Evolutionary conservation across 2,888 invertebrate species (phyloP), one percentile per base, ranked within the genome.

Genomic region (Synanthedon formicaeformis): DNA sequence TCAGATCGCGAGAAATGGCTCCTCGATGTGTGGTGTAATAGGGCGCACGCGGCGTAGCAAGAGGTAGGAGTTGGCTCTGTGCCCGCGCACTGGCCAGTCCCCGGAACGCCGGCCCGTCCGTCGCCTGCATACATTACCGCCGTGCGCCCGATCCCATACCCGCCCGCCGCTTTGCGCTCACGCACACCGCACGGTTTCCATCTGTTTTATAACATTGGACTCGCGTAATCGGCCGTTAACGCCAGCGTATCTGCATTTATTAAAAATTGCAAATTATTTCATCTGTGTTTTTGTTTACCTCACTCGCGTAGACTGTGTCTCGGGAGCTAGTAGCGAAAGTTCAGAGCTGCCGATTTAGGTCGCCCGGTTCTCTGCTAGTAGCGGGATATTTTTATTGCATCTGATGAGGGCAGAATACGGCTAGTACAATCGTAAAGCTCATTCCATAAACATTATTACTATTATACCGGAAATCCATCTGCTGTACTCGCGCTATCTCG

Each of bases 321-420:
- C 60, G 65, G 66, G 62, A 67, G 65, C 65, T 66, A 65, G 73
- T 69, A 63, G 67, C 70, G 69, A 71, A 27, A 34, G 65, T 69
- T 63, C 64, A 63, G 64, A 73, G 73, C 74, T 63, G 75, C 74
- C 69, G 78, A 87, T 83, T 74, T 85, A 83, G 86, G 86, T 87
- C 86, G 84, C 85, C 86, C 86, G 86, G 86, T 75, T 78, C 80
- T 69, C 75, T 71, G 77, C 79, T 80, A 76, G 81, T 80, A 80
- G 81, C 75, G 82, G 76, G 85, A 82, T 87, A 87, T 87, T 87
- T 87, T 86, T 86, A 86, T 83, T 81, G 73, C 79, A 74, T 75
- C 79, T 73, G 78, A 80, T 76, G 71, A 75, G 76, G 78, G 80
- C 78, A 81, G 71, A 73, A 75, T 73, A 75, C 70, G 76, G 73